phyloP scores from a whole-genome alignment of 2,888 invertebrate genomes.

The Lasioglossum marginatum region DNA sequence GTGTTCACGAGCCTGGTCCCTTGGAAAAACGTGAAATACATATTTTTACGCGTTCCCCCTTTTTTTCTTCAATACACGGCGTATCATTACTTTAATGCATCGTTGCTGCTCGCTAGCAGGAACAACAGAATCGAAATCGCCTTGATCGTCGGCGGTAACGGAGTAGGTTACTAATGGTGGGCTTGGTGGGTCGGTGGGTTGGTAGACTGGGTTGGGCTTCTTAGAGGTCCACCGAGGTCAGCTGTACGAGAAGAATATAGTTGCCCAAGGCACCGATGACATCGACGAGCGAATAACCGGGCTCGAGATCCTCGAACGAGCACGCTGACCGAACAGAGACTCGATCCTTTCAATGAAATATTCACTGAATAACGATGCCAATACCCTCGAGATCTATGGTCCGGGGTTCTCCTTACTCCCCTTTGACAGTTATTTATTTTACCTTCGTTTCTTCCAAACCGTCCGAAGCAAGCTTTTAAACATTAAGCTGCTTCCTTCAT shows the following conservation, averaged over 20 bases:
- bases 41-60: constrained; percentile 59
- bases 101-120: constrained; percentile 68
- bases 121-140: constrained; percentile 73
- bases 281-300: constrained; percentile 82
- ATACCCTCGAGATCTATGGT: constrained; percentile 42
- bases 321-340: constrained; percentile 49
- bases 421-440: constrained; percentile 8
- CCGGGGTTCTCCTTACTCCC: neutral
- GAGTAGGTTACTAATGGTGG: constrained; percentile 78
- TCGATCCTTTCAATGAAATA: constrained; percentile 68
- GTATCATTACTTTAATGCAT: constrained; percentile 75
- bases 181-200: constrained; percentile 78
- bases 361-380: constrained; percentile 62
- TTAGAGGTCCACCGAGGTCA: constrained; percentile 81
- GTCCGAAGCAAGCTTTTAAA: neutral
- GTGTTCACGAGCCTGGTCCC: neutral
- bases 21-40: constrained; percentile 56
- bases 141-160: constrained; percentile 72
- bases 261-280: constrained; percentile 82
- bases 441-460: neutral
- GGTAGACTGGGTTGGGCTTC: constrained; percentile 81
- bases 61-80: constrained; percentile 55
- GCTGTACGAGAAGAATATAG: constrained; percentile 79
- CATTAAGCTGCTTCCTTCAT: neutral
- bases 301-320: constrained; percentile 65